phyloP scores from a whole-genome alignment of 2,797 vertebrate species.

The Coregonus sp. region DNA sequence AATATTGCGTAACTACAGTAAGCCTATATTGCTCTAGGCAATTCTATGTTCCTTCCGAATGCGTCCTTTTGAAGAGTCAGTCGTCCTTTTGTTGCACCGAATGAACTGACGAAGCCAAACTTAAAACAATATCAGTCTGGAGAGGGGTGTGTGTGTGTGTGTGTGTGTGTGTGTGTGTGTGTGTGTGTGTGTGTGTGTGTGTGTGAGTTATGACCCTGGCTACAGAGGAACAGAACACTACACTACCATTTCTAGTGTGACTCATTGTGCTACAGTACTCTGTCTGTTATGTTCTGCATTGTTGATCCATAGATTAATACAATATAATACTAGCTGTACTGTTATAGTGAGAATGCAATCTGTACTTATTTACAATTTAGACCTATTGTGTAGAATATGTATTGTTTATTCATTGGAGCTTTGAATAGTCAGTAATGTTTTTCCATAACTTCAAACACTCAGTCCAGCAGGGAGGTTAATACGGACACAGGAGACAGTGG shows the following conservation, averaged over 20 bases:
- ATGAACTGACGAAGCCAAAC: background rate
- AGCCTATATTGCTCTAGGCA: background rate
- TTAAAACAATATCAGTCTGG: background rate
- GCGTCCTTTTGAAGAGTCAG: background rate
- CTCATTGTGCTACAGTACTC: background rate
- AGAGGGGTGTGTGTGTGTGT: conserved; percentile 2
- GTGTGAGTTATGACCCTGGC: background rate
- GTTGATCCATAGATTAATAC: too few species aligned
- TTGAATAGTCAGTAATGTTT: background rate
- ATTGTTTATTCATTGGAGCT: background rate
- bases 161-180: background rate
- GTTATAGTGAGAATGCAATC: background rate
- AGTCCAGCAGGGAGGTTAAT: conserved; percentile 37
- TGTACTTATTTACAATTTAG: background rate
- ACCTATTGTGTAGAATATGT: background rate
- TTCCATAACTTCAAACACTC: conserved; percentile 42
- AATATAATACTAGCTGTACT: background rate
- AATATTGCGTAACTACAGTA: background rate
- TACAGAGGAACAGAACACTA: background rate
- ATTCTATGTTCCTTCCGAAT: background rate
- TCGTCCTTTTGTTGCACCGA: background rate
- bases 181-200: conserved; percentile 7
- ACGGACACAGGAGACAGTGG: conserved; percentile 36
- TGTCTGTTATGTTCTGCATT: too few species aligned
- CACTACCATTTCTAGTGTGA: background rate